These are phyloP conservation scores for Orius insidiosus DNA, from an alignment of 1,140 invertebrate species.

Conservation along the genomic window DNA sequence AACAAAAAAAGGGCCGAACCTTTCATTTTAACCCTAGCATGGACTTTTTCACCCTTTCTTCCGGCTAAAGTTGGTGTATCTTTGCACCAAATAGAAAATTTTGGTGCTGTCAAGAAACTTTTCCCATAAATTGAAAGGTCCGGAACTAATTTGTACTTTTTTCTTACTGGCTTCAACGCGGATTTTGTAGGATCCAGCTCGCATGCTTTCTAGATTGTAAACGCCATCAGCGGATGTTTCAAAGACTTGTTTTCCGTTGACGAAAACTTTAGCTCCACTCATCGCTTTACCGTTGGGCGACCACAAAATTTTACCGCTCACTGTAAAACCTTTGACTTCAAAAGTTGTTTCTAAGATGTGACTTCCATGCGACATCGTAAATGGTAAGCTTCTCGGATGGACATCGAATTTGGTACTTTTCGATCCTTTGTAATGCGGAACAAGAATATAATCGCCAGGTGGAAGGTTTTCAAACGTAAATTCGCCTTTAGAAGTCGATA, in stretches of 20 bases:
- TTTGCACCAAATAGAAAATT: no score
- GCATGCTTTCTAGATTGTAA: constrained; percentile 66
- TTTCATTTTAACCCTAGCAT: no score
- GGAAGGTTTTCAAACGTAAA: constrained; percentile 65
- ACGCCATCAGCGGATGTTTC: constrained; percentile 50
- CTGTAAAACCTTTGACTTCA: constrained; percentile 70
- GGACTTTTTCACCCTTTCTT: no score
- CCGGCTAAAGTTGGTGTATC: no score
- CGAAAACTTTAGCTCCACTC: constrained; percentile 43
- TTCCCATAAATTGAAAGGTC: no score
- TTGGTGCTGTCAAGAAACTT: no score
- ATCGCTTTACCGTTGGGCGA: constrained; percentile 42
- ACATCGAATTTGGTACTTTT: constrained; percentile 59
- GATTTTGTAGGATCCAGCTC: constrained; percentile 57
- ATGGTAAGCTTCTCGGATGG: constrained; percentile 48
- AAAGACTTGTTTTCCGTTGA: constrained; percentile 49
- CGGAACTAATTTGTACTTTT: no score
- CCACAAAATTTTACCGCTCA: constrained; percentile 51
- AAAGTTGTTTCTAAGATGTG: no score
- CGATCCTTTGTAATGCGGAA: constrained; percentile 41
- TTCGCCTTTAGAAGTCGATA: constrained; percentile 50
- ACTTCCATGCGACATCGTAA: no score
- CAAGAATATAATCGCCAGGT: constrained; percentile 56
- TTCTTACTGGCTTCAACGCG: constrained; percentile 47
- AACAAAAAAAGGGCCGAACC: no score